Evolutionary conservation across 2,888 invertebrate genomes (phyloP), one percentile per base, ranked within the genome.

Genomic region (Rotaria magnacalcarata): DNA sequence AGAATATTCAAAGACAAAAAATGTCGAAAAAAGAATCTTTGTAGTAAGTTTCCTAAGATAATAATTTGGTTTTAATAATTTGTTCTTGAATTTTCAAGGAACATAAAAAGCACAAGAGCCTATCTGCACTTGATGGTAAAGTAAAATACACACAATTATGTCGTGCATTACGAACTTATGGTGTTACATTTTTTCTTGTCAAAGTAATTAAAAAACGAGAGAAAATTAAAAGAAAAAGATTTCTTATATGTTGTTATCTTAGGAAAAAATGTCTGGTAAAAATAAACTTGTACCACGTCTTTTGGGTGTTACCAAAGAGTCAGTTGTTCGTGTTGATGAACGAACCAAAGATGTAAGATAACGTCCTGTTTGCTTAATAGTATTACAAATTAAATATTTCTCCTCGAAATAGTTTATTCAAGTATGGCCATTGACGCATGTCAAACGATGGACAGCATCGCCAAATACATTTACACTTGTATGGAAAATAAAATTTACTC

Each of bases 181-280:
- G 99, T 11, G 97, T 99, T n/a, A 97, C 99, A 0, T 99, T 99
- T 93, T 99, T 99, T 93, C 92, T 99, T 67, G 99, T 99, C 84
- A 99, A 98, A 80, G 80, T 80, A 80, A 47, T 43, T 43, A 8
- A 7, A 24, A 6, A 21, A 2, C 5, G 34, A 14, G 16, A 60
- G 27, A 60, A 6, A 58, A 60, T 11, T 10, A 1, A 6, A 11
- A 27, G 11, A 27, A 16, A 27, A 34, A 34, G 5, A 67, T 27
- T 34, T 11, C 3, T 52, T 52, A 16, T 52, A 14, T 52, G 10
- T 19, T 10, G 43, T 47, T 27, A 6, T 14, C 16, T 34, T 80
- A 80, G 93, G 97, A 97, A 91, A 97, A 98, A 92, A 96, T 98
- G 96, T 95, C 95, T 90, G 98, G 98, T 87, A 98, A 97, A 92